Evolutionary conservation across 2,113 vertebrate genomes (phyloP), one percentile per base, ranked within the genome.

Genomic region (Entomyzon cyanotis): DNA sequence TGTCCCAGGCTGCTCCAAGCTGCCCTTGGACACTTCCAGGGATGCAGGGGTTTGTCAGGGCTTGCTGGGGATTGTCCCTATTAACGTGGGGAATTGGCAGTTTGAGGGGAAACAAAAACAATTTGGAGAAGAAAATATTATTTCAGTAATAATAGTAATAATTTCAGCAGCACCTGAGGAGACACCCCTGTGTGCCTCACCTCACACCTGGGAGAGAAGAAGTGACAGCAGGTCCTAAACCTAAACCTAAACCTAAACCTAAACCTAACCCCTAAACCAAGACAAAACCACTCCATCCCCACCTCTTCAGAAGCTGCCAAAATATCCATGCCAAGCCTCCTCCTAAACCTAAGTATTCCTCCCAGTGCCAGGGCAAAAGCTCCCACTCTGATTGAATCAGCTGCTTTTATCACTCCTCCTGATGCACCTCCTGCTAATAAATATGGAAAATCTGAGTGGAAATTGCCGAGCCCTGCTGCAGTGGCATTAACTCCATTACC

Each of bases 401-500:
- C 76, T 30, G 79, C 71, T 96, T 83, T 88, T 53, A 44, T 39
- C 86, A 46, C 71, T 79, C 71, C 31, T 27, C 79, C 83, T n/a
- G 47, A 42, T 70, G 87, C 81, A 71, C 30, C 12, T 39, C 41
- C 67, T 49, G 46, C 71, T 87, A 59, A 88, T 50, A 90, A 87
- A 77, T 24, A 63, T 4, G 49, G 86, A 74, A 41, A 47, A 71
- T 39, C 5, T 10, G 62, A 79, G 35, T 2, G 28, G 23, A 30
- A 83, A 44, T 1, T 7, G 18, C 87, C 16, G 59, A 88, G 79
- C 75, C 77, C 33, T 35, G 52, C 58, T 50, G 79, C 85, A 78
- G 80, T 7, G 77, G 68, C 93, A 78, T 89, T 94, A 81, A 91
- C 69, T 94, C 69, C 84, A 71, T 86, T 52, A 78, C 69, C 73